phyloP scores from a whole-genome alignment of 2,888 invertebrate genomes.

The Pyralis farinalis region DNA sequence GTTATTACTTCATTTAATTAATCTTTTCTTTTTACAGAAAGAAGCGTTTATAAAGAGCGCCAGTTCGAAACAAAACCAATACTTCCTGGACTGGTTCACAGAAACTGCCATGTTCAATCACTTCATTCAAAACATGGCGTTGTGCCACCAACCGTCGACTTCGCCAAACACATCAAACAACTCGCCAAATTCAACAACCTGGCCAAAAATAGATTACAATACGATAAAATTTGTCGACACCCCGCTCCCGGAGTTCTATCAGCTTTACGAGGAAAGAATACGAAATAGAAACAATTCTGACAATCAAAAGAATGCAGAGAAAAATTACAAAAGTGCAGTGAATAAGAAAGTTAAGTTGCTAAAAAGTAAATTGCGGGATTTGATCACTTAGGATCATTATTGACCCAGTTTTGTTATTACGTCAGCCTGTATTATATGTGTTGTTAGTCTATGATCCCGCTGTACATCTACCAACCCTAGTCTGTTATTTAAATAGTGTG shows the following conservation, averaged over 20 bases:
- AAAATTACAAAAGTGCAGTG: slow-evolving; percentile 62
- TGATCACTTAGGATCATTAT: slow-evolving; percentile 44
- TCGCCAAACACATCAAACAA: slow-evolving; percentile 22
- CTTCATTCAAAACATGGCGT: slow-evolving; percentile 82
- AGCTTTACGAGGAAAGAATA: slow-evolving; percentile 57
- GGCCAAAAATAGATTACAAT: slow-evolving; percentile 14
- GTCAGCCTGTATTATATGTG: too few species aligned
- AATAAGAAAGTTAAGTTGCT: slow-evolving; percentile 64
- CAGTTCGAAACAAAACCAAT: slow-evolving; percentile 83
- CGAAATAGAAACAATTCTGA: slow-evolving; percentile 31
- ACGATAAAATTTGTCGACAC: slow-evolving; percentile 46
- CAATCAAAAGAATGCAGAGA: slow-evolving; percentile 33
- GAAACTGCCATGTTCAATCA: slow-evolving; percentile 93
- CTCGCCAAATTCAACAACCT: slow-evolving; percentile 9
- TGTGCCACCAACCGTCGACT: slow-evolving; percentile 15
- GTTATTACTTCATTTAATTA: too few species aligned
- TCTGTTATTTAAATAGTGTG: too few species aligned
- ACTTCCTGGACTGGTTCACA: slow-evolving; percentile 92
- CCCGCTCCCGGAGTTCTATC: slow-evolving; percentile 65
- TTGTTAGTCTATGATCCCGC: too few species aligned
- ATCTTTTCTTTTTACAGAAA: slow-evolving; percentile 84
- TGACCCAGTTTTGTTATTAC: too few species aligned
- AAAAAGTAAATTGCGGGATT: slow-evolving; percentile 62
- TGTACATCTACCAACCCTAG: too few species aligned
- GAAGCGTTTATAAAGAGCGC: slow-evolving; percentile 85